phyloP scores from a whole-genome alignment of 1,140 invertebrate genomes.

The Drosophila santomea region DNA sequence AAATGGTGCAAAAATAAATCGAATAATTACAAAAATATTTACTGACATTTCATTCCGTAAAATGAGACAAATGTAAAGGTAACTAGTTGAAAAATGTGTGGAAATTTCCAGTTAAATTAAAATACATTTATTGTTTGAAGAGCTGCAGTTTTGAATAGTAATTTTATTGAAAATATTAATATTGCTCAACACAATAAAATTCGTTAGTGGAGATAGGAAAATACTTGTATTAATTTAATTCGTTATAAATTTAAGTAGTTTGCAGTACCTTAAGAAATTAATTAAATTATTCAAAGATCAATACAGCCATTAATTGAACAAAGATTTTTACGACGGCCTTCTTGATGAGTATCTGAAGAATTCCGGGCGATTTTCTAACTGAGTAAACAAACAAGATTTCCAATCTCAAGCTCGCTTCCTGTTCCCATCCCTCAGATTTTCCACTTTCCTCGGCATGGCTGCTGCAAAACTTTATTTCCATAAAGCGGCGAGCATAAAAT shows the following conservation, averaged over 20 bases:
- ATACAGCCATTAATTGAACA: no score
- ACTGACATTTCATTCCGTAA: conserved; percentile 14
- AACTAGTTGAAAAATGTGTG: no score
- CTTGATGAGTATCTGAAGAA: neutral
- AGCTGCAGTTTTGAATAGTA: no score
- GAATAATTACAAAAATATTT: conserved; percentile 34
- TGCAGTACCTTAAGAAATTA: no score
- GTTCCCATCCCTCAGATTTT: conserved; percentile 4
- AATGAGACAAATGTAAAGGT: conserved; percentile 13
- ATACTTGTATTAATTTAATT: no score
- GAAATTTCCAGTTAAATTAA: no score
- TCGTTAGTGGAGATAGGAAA: no score
- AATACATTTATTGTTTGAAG: no score
- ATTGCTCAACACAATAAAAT: no score
- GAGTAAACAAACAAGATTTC: conserved; percentile 15
- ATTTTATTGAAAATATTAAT: no score
- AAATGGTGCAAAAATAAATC: conserved; percentile 27
- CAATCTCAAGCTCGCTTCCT: conserved; percentile 8
- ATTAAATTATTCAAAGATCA: no score
- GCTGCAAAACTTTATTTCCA: conserved; percentile 59
- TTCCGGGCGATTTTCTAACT: conserved; percentile 16
- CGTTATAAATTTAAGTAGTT: no score
- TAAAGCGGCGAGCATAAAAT: conserved; percentile 79
- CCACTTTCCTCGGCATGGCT: conserved; percentile 9
- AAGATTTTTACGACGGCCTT: neutral